Conservation (phyloP, 2,113 vertebrate genomes). For the pig (Sus scrofa) region DNA sequence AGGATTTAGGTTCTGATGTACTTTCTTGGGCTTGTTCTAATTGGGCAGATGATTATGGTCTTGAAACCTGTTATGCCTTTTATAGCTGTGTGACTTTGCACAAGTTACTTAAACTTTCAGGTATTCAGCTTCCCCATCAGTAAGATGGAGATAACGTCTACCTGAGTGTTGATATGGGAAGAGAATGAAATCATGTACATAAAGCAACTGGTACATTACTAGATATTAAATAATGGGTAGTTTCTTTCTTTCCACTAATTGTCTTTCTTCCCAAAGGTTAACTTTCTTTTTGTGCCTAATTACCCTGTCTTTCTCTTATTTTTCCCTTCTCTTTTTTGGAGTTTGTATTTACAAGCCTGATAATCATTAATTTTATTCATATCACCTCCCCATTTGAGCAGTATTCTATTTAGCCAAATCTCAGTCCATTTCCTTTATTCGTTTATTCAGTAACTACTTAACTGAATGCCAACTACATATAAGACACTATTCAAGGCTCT, state of each 20-base stretch:
- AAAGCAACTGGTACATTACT: background rate
- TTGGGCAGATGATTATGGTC: background rate
- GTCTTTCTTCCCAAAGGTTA: slow-evolving; percentile 20
- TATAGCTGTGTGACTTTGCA: background rate
- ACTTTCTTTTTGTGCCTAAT: background rate
- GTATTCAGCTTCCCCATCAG: background rate
- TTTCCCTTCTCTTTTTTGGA: background rate
- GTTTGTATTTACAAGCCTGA: background rate
- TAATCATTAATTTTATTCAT: background rate
- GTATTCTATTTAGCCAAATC: background rate
- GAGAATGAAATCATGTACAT: background rate
- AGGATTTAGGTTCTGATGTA: background rate
- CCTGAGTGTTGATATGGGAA: background rate
- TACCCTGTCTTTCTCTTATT: background rate
- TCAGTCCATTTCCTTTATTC: background rate
- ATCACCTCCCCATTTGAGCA: background rate
- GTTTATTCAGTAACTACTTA: background rate
- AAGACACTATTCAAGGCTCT: background rate
- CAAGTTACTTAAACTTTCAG: background rate
- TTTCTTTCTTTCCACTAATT: background rate
- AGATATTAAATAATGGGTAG: background rate
- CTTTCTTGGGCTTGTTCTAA: background rate
- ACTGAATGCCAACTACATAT: background rate
- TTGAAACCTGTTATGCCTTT: background rate
- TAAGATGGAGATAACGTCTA: background rate